Conservation (phyloP, 2,113 vertebrate genomes). For the Gnathonemus echidnorhynchus region DNA sequence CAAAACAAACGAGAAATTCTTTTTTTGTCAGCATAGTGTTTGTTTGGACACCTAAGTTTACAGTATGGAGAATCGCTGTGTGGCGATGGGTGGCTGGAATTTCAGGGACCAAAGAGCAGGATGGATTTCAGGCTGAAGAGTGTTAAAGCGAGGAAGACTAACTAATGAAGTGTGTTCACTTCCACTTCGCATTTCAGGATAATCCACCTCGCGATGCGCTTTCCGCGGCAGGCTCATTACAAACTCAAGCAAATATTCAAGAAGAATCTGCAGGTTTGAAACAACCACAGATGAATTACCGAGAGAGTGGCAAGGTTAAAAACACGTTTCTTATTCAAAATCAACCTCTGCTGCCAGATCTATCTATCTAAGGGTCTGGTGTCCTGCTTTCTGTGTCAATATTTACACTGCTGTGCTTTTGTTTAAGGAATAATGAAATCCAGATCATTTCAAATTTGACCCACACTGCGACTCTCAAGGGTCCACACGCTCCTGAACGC, state of each 20-base stretch:
- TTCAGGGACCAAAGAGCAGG: not conserved
- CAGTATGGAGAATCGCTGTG: not conserved
- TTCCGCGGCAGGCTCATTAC: not conserved
- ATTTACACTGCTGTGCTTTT: not conserved
- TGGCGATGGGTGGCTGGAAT: not conserved
- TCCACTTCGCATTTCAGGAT: not conserved
- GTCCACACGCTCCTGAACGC: not conserved
- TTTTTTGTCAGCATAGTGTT: not conserved
- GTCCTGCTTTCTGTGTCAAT: not conserved
- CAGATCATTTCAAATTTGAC: not conserved
- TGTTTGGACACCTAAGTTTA: not conserved
- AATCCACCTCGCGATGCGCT: not conserved
- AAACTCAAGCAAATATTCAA: not conserved
- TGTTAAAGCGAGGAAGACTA: not conserved
- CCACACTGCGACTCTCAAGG: not conserved
- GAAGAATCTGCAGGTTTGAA: not conserved
- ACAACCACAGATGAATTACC: not conserved
- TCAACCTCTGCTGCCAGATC: not conserved
- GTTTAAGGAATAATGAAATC: not conserved
- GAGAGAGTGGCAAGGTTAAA: not conserved
- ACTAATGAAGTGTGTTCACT: not conserved
- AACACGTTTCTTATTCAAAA: not conserved
- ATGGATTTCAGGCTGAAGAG: not conserved
- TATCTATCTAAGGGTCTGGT: not conserved
- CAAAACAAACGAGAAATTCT: not conserved